These are phyloP conservation scores for Cactoblastis cactorum DNA, from an alignment of 2,888 invertebrate genomes.

Conservation along the genomic window DNA sequence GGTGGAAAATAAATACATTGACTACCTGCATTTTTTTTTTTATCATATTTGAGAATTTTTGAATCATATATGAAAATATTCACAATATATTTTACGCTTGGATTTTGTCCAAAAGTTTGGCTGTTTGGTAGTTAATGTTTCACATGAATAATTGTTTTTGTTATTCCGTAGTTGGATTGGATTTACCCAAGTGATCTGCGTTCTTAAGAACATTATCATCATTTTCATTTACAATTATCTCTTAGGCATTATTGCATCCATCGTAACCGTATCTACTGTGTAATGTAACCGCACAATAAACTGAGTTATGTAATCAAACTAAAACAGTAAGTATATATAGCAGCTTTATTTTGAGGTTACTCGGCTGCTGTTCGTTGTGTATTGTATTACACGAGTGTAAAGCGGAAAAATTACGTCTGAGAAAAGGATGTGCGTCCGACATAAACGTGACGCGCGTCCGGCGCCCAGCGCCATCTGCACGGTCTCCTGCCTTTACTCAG, in stretches of 20 bases:
- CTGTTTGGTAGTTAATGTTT: background rate
- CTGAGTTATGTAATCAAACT: slow-evolving; percentile 52
- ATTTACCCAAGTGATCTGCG: background rate
- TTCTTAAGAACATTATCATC: background rate
- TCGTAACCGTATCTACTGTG: background rate
- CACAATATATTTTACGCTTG: background rate
- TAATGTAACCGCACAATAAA: slow-evolving; percentile 39
- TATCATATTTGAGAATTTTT: background rate
- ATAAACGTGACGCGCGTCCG: slow-evolving; percentile 68
- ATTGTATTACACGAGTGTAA: slow-evolving; percentile 41
- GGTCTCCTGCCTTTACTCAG: slow-evolving; percentile 35
- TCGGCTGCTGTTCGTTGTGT: slow-evolving; percentile 39
- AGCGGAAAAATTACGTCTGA: slow-evolving; percentile 57
- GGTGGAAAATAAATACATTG: too few species aligned
- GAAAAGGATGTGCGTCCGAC: slow-evolving; percentile 68
- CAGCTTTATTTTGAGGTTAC: slow-evolving; percentile 51
- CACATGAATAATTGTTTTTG: background rate
- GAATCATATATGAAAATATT: background rate
- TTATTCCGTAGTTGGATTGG: background rate
- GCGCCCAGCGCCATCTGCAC: slow-evolving; percentile 47
- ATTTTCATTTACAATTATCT: background rate
- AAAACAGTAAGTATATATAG: slow-evolving; percentile 42
- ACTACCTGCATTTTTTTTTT: too few species aligned
- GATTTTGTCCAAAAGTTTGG: background rate
- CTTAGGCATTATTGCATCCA: slow-evolving; percentile 2